Base-by-base conservation (phyloP, 2,888 invertebrate species). In the Phorcus lineatus region DNA sequence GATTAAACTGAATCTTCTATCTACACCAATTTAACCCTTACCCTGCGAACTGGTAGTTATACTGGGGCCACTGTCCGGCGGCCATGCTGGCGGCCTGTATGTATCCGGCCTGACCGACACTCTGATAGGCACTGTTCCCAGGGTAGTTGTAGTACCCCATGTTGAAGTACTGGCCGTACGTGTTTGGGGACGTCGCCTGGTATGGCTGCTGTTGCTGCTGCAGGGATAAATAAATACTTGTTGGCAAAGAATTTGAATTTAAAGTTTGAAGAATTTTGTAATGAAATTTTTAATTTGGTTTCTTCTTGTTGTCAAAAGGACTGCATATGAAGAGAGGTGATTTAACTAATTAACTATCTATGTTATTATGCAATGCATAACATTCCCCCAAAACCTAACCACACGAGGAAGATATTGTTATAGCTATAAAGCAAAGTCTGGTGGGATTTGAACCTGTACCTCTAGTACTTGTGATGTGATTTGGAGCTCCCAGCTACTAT, bases 131-230 rank as follows among this genome's bases (percentile, higher is more conserved):
- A 36, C 75, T 77, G 52, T 75, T 74, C 13, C 78, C 82, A 52
- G 79, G 80, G 78, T 62, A 80, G 78, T 86, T 86, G 85, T 87
- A 88, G 84, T 85, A 88, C 57, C 88, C 89, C 88, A 90, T 89
- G 80, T 88, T 89, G 83, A 89, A 90, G 81, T 86, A 89, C 82
- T 87, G 87, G 13, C 86, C 86, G 70, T 86, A 87, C 6, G 86
- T 79, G 53, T 77, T 76, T 53, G 83, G 84, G 53, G 82, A 83
- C 76, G 80, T 78, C 52, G 81, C 78, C 70, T 82, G 85, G 78
- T 75, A 84, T 74, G 84, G 84, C 78, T 85, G 82, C 82, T 82
- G 85, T 74, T 84, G 84, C 75, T 83, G 84, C 62, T 80, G 82
- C 62, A 80, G 76, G 47, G 76, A 47, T 9, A 1, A 13, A 47